Evolutionary conservation across 2,113 vertebrate species (phyloP), one percentile per base, ranked within the genome.

Genomic region (Channa argus): DNA sequence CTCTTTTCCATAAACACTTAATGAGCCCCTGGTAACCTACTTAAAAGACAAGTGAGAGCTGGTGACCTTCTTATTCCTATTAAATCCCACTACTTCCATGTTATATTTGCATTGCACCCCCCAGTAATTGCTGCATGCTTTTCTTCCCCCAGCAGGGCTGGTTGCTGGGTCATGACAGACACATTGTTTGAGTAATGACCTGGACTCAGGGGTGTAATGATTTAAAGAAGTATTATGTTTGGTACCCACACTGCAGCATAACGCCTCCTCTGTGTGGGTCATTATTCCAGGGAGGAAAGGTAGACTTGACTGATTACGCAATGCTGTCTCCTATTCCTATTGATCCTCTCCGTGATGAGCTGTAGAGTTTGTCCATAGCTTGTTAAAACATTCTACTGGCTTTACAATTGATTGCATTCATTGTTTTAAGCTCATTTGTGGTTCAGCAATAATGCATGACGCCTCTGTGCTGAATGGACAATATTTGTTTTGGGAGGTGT

Each of bases 401-500:
- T 13, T 56, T 59, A 69, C 73, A 73, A 80, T 80, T 70, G 43
- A 80, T 67, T 61, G 62, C 60, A 80, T 80, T 70, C 46, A 80
- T 67, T 58, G 62, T 63, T 81, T 63, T 77, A 15, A 38, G 46
- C n/a, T 62, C 47, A 62, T 73, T 64, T 71, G 63, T 41, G 11
- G 60, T 11, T 86, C 81, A 69, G 79, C 82, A 72, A 39, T 79
- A 73, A 82, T 62, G 55, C 52, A 8, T 8, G 41, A 79, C 70
- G 45, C 37, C 39, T 2, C 38, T 0, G 12, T 63, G 77, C 80
- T 79, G 77, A 87, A 60, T 60, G 47, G 80, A 24, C 68, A 13
- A n/a, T 62, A 71, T 71, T 41, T 55, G 36, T 36, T 51, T 54
- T 36, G 13, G 6, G 51, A 44, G 37, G 45, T 50, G 5, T 36